These are phyloP conservation scores for Parnassius apollo DNA, from an alignment of 2,888 invertebrate species.

Conservation along the genomic window DNA sequence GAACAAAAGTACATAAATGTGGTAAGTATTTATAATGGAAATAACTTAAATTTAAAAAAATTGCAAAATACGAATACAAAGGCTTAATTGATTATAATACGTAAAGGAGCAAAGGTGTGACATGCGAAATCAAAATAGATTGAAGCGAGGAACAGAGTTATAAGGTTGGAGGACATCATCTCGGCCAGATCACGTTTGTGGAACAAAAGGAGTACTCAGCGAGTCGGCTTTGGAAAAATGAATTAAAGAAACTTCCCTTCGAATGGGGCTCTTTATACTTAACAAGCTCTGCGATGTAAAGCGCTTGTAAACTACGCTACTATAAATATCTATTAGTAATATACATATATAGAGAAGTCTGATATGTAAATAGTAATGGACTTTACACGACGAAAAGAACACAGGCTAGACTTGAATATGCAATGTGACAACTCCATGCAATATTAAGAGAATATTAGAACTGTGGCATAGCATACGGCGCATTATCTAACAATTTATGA, in stretches of 20 bases:
- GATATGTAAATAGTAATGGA: not conserved
- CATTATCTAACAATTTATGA: slow-evolving; percentile 71
- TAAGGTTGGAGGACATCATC: slow-evolving; percentile 70
- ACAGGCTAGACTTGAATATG: slow-evolving; percentile 60
- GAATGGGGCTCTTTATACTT: slow-evolving; percentile 73
- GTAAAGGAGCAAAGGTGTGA: slow-evolving; percentile 58
- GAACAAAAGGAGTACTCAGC: slow-evolving; percentile 70
- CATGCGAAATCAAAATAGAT: slow-evolving; percentile 64
- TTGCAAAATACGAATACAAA: slow-evolving; percentile 33
- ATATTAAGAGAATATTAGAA: slow-evolving; percentile 78
- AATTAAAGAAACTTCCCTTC: slow-evolving; percentile 64
- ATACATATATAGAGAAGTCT: not conserved
- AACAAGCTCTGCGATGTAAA: slow-evolving; percentile 62
- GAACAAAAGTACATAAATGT: slow-evolving; percentile 58
- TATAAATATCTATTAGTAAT: not conserved
- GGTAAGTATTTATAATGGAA: slow-evolving; percentile 58
- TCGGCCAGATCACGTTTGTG: slow-evolving; percentile 74
- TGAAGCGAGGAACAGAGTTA: slow-evolving; percentile 63
- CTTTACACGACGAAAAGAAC: slow-evolving; percentile 45
- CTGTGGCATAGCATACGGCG: slow-evolving; percentile 56
- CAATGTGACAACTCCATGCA: slow-evolving; percentile 74
- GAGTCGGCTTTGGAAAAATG: slow-evolving; percentile 59
- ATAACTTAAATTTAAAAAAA: slow-evolving; percentile 53
- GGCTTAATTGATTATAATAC: slow-evolving; percentile 55
- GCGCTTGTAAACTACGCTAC: slow-evolving; percentile 44